Conservation (phyloP, 2,797 vertebrate species). For the Heterohyrax brucei region DNA sequence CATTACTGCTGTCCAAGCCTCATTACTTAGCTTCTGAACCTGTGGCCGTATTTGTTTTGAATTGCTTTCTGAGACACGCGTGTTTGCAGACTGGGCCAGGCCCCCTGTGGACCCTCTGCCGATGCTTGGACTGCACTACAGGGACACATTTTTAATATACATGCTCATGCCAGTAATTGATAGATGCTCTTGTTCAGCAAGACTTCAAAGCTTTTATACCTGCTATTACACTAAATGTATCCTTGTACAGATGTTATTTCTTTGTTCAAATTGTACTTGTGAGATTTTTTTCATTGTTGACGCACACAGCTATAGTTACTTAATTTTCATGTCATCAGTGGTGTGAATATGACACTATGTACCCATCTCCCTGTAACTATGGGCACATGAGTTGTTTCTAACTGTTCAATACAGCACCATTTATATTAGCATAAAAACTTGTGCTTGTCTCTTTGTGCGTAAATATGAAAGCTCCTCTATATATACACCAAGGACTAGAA, state of each 20-base stretch:
- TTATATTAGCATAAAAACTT: constrained; percentile 27
- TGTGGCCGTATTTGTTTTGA: neutral
- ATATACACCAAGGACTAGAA: neutral
- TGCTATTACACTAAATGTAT: neutral
- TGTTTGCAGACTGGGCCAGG: neutral
- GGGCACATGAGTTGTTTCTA: neutral
- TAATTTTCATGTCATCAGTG: constrained; percentile 9
- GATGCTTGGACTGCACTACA: neutral
- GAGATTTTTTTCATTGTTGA: neutral
- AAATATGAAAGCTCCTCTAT: neutral
- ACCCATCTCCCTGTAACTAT: neutral
- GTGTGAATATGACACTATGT: neutral
- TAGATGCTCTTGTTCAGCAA: neutral
- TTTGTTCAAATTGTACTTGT: neutral
- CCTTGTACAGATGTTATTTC: neutral
- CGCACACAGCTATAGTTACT: constrained; percentile 36
- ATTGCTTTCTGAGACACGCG: constrained; percentile 58
- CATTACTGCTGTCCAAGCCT: neutral
- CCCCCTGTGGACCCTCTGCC: neutral
- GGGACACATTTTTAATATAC: neutral
- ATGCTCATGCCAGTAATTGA: constrained; percentile 14
- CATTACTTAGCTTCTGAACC: neutral
- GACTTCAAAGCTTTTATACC: constrained; percentile 26
- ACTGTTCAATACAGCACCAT: constrained; percentile 18
- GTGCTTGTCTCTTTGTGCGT: neutral